Percentiles rank a stretch among this genome's conserved stretches.
Conservation (phyloP, 2,113 vertebrate genomes). For the Columba janthina region DNA sequence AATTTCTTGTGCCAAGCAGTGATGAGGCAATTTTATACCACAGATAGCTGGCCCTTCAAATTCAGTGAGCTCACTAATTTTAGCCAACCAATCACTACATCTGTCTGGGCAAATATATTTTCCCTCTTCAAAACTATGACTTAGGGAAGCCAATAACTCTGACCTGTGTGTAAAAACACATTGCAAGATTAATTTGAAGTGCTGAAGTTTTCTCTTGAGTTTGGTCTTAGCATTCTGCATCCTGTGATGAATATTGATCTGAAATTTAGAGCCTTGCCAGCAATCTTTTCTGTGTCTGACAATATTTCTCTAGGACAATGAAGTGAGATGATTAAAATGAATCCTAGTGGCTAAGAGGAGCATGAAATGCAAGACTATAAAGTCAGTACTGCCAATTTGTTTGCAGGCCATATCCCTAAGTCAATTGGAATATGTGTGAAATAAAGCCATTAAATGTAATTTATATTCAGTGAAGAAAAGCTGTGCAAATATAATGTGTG, state of each 20-base stretch:
- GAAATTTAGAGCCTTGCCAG: neutral
- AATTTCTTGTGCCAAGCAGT: neutral
- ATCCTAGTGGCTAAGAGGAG: conserved; percentile 7
- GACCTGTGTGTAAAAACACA: neutral
- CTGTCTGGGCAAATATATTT: neutral
- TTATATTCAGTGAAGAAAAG: conserved; percentile 49
- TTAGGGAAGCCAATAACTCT: neutral
- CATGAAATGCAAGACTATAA: conserved; percentile 23
- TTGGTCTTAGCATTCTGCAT: neutral
- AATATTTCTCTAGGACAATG: conserved; percentile 54
- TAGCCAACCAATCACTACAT: neutral
- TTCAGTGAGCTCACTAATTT: neutral
- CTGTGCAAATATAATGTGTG: conserved; percentile 11
- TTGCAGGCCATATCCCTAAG: conserved; percentile 44
- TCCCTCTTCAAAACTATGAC: neutral
- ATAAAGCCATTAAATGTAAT: conserved; percentile 48
- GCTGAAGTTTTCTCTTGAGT: neutral
- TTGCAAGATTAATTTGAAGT: conserved; percentile 11
- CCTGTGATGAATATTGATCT: conserved; percentile 33
- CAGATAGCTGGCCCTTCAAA: neutral
- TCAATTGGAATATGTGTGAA: conserved; percentile 46
- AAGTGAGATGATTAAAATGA: conserved; percentile 58
- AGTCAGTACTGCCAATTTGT: conserved; percentile 25
- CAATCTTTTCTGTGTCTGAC: conserved; percentile 10
- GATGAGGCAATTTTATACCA: neutral